Base-by-base conservation (phyloP, 2,113 vertebrate species). In the Pluvialis apricaria region DNA sequence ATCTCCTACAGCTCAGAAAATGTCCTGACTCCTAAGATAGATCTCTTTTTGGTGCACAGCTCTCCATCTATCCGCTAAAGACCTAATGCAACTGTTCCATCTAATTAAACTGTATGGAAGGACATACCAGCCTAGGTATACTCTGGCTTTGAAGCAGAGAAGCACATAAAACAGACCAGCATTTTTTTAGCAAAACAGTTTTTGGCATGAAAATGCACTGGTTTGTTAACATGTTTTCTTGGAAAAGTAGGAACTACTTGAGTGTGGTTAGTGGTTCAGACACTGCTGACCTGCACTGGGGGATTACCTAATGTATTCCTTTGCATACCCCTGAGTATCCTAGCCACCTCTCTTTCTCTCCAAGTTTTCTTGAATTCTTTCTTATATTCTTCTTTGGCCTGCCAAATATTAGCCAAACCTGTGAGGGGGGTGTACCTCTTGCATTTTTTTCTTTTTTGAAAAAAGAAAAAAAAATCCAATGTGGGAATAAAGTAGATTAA, bases 371-470 rank as follows among this genome's bases (percentile, higher is more conserved):
- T 52, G 9, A 91, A 66, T 86, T 70, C 34, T 72, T 88, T 13
- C 21, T 86, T 89, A 42, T 64, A 47, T 60, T 91, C 25, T 62
- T 61, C 17, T 96, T 70, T 75, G 64, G 36, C 10, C 65, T 47
- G 49, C 21, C 57, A 84, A 69, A 61, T 73, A 44, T 38, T 65
- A 84, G 13, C 26, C n/a, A 60, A 2, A 47, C 32, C 19, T 44
- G 20, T 32, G 31, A 70, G 10, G 9, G 1, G 1, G 4, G 2
- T 52, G 11, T 60, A 55, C 5, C 7, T 52, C 6, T 85, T 2
- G 1, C 12, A 5, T n/a, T 31, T 66, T 81, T 86, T 51, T 38
- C 1, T 40, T 60, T 49, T 71, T 66, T 55, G 1, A 12, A 19
- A 69, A 86, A 40, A 38, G 3, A 4, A 25, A 36, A 40, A 57